These are phyloP conservation scores for Calonectris borealis DNA, from an alignment of 2,113 vertebrate species.

Conservation along the genomic window DNA sequence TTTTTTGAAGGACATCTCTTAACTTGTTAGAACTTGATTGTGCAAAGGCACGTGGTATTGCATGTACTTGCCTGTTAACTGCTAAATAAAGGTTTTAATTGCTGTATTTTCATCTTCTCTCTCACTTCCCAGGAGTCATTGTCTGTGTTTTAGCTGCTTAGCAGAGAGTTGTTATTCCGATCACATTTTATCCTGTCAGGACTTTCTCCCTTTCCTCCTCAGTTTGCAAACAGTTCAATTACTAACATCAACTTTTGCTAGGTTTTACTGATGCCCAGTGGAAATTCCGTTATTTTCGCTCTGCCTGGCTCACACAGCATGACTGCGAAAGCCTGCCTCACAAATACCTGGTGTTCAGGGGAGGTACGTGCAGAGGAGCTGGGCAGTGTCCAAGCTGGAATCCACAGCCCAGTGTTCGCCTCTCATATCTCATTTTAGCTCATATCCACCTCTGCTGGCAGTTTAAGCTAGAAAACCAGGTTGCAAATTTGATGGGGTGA, in stretches of 20 bases:
- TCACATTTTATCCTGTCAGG: background rate
- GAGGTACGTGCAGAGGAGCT: background rate
- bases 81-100: slow-evolving; percentile 18
- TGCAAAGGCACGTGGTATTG: background rate
- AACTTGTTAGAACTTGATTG: slow-evolving; percentile 24
- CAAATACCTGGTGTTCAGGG: background rate
- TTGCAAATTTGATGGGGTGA: background rate
- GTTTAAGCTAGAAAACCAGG: background rate
- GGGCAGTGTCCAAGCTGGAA: background rate
- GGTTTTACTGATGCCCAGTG: background rate
- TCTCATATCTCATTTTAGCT: background rate
- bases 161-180: background rate
- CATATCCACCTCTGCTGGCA: background rate
- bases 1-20: background rate
- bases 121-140: background rate
- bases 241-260: background rate
- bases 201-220: background rate
- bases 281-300: background rate
- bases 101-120: background rate
- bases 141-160: background rate
- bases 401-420: background rate
- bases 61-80: background rate
- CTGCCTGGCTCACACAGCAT: background rate
- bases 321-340: accelerated
- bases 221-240: background rate